Evolutionary conservation across 2,888 invertebrate species (phyloP), one percentile per base, ranked within the genome.

Genomic region (Morpho achilles): DNA sequence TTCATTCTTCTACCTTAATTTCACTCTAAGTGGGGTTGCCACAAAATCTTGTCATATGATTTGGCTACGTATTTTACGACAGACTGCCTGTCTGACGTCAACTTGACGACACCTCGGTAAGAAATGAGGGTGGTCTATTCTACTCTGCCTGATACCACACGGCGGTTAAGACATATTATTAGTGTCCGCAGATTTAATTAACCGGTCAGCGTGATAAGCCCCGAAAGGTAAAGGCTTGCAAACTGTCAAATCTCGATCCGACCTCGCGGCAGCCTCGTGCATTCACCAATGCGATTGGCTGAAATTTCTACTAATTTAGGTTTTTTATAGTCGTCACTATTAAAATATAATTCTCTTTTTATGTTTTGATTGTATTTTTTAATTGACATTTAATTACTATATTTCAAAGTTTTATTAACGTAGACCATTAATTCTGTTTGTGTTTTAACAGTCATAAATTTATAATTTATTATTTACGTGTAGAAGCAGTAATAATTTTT

Each of bases 251-350:
- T 53, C 52, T 50, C 47, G 23, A 9, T 43, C 10, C 82, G 86
- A 80, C 87, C 87, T 87, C 84, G 82, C 66, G 53, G 61, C 79
- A 82, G 75, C 86, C 85, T 85, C 84, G 84, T 76, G 81, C 87
- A 79, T 87, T 87, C 87, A 85, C 88, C 77, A 75, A 72, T 76
- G 76, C 82, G 68, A 86, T 85, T 87, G 85, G 85, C 74, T 79
- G 76, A 80, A 79, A 79, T 81, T 82, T 76, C 79, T 73, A 75
- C 83, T 82, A 82, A 87, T 87, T 87, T 82, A 76, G 82, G 76
- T 78, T 66, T 79, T 81, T 80, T 83, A 10, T 41, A 50, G 41
- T 8, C 42, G 22, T 43, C 45, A 45, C 10, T 45, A 45, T 45
- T 8, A 10, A 45, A 45, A 8, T 45, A 2, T 45, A 45, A 45